phyloP scores from a whole-genome alignment of 2,113 vertebrate species.

The Alexandromys fortis region DNA sequence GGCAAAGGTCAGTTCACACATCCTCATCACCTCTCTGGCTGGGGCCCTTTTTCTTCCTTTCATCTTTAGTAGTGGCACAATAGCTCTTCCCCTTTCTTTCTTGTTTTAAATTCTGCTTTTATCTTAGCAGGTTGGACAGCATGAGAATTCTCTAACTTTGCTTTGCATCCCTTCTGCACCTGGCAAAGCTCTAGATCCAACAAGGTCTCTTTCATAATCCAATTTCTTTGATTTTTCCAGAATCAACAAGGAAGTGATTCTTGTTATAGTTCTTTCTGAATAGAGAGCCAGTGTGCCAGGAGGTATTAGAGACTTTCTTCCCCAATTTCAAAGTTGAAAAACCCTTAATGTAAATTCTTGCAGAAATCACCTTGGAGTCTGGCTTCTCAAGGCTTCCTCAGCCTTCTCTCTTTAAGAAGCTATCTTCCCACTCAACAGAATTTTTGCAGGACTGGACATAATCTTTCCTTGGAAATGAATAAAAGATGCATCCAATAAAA shows the following conservation, averaged over 20 bases:
- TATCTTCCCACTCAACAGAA: neutral
- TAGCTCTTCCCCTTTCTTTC: neutral
- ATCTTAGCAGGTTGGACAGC: constrained; percentile 9
- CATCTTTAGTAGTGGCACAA: neutral
- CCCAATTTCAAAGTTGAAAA: constrained; percentile 27
- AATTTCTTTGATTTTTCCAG: constrained; percentile 55
- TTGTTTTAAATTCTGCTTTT: constrained; percentile 16
- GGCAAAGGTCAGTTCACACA: neutral
- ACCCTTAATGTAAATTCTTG: neutral
- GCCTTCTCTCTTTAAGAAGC: neutral
- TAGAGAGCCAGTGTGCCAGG: neutral
- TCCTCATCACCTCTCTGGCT: neutral
- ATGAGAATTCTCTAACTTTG: neutral
- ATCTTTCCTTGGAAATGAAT: neutral
- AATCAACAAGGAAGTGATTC: constrained; percentile 42
- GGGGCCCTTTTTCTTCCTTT: constrained; percentile 22
- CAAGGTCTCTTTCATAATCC: neutral
- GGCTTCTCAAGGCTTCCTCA: neutral
- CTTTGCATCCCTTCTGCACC: neutral
- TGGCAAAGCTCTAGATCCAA: neutral
- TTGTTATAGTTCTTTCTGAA: neutral
- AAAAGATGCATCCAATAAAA: neutral
- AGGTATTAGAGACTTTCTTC: neutral
- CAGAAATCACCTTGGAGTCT: neutral
- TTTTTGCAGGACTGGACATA: neutral